Evolutionary conservation across 2,113 vertebrate species (phyloP).

Genomic region (Numida meleagris): DNA sequence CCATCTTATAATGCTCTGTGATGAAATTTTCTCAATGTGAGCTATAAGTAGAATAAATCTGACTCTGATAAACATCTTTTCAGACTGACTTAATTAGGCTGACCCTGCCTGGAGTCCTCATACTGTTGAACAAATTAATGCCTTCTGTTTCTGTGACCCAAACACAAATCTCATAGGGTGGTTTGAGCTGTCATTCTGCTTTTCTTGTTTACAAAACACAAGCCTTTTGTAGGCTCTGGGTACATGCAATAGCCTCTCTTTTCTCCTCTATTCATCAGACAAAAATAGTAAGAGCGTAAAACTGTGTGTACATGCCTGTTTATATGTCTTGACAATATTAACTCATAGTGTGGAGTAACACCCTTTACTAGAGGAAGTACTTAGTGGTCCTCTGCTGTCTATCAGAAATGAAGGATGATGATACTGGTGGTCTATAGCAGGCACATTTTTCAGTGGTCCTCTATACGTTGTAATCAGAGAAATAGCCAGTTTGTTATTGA

Average conservation of each 20-base stretch:
- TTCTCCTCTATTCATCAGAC: neutral
- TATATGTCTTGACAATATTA: neutral
- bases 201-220: neutral
- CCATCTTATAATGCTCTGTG: neutral
- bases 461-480: neutral
- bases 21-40: neutral
- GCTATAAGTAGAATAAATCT: neutral
- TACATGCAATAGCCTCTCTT: neutral
- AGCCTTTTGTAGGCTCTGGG: neutral
- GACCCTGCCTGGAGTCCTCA: neutral
- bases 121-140: neutral
- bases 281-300: neutral
- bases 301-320: neutral
- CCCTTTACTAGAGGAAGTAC: neutral
- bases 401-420: neutral
- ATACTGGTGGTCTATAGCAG: neutral
- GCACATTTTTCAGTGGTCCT: neutral
- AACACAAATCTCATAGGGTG: neutral
- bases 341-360: neutral
- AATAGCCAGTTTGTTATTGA: neutral
- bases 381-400: neutral
- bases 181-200: neutral
- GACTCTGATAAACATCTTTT: neutral
- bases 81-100: neutral
- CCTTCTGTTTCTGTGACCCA: neutral